Percentiles rank a stretch among this genome's conserved stretches.
Conservation (phyloP, 2,797 vertebrate species). For the Tangara arthus region DNA sequence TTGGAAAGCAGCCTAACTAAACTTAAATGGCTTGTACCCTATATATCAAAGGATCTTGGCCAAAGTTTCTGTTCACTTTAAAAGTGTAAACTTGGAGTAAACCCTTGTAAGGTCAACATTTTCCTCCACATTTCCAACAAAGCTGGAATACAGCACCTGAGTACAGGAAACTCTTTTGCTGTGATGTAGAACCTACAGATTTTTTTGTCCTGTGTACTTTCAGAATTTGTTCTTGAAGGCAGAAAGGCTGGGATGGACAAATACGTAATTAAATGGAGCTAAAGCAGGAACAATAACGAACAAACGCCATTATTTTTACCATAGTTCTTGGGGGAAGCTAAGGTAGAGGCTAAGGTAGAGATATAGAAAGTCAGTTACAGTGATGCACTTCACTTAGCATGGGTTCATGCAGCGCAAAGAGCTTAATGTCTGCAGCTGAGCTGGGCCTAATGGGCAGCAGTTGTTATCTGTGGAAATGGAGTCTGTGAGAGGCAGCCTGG, state of each 20-base stretch:
- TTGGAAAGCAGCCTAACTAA: not conserved
- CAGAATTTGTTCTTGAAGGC: not conserved
- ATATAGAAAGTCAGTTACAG: constrained; percentile 26
- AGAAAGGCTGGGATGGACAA: not conserved
- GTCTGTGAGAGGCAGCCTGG: constrained; percentile 31
- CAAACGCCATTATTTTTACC: constrained; percentile 15
- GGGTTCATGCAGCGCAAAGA: constrained; percentile 64
- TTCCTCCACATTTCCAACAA: not conserved
- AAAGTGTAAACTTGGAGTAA: not conserved
- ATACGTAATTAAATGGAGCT: not conserved
- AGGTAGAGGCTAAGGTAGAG: not conserved
- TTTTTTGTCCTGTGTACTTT: not conserved
- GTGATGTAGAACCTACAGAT: not conserved
- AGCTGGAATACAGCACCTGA: not conserved
- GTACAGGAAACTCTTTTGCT: not conserved
- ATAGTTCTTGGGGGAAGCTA: not conserved
- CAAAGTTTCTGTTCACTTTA: not conserved
- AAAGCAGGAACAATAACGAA: not conserved
- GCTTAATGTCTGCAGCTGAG: constrained; percentile 61
- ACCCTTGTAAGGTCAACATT: not conserved
- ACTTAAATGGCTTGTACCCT: not conserved
- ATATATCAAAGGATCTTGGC: not conserved
- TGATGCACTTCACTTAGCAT: constrained; percentile 58
- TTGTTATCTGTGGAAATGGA: constrained; percentile 49
- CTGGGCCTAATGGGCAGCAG: constrained; percentile 55